Evolutionary conservation across 1,140 invertebrate species (phyloP).

Genomic region (Eufriesea mexicana): DNA sequence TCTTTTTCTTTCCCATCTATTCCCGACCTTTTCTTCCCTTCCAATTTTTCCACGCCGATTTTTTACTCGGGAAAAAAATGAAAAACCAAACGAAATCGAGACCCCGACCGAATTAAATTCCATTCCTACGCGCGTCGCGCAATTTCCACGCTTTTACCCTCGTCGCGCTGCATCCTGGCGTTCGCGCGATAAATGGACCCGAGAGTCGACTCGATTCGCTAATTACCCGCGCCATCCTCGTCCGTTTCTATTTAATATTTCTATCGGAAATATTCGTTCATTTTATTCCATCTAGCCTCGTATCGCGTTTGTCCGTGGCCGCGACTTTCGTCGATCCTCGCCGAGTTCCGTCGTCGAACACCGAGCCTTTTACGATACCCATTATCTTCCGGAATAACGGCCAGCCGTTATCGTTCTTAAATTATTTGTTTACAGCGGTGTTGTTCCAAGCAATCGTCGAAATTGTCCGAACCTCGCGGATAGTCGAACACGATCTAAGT

Average conservation of each 20-base stretch:
- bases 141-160: too few relatives aligned
- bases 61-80: not conserved
- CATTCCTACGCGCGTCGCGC: too few relatives aligned
- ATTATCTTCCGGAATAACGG: conserved; percentile 22
- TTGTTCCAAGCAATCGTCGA: not conserved
- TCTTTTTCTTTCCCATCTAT: too few relatives aligned
- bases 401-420: conserved; percentile 21
- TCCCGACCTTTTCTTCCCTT: too few relatives aligned
- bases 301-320: not conserved
- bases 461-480: not conserved
- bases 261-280: too few relatives aligned
- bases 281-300: too few relatives aligned
- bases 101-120: too few relatives aligned
- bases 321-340: not conserved
- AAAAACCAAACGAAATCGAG: too few relatives aligned
- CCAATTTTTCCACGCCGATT: not conserved
- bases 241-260: not conserved
- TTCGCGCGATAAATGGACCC: not conserved
- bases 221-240: not conserved
- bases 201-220: too few relatives aligned
- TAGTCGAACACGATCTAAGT: too few relatives aligned
- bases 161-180: not conserved
- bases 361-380: conserved; percentile 26
- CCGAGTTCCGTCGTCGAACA: not conserved
- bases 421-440: conserved; percentile 9